A percentile compares a stretch with the other conserved stretches of the same genome.
Conservation (phyloP, 2,113 vertebrate species). For the Thamnaconus septentrionalis region DNA sequence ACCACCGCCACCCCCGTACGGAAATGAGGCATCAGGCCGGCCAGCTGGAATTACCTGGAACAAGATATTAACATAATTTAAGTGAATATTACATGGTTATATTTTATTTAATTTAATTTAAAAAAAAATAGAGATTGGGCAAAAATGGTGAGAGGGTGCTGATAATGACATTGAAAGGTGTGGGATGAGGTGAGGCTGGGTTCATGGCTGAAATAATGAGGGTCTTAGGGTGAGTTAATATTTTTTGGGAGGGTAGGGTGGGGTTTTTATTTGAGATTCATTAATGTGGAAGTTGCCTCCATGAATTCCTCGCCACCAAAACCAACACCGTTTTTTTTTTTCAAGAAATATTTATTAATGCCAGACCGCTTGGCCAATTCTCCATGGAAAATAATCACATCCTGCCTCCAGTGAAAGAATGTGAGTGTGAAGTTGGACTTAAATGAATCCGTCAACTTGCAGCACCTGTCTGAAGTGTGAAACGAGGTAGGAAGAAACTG, state of each 20-base stretch:
- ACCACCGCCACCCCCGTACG: background rate
- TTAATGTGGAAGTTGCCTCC: no score
- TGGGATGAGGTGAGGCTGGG: slow-evolving; percentile 51
- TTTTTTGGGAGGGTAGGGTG: slow-evolving; percentile 26
- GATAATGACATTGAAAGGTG: slow-evolving; percentile 46
- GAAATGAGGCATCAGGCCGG: slow-evolving; percentile 56
- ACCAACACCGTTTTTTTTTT: no score
- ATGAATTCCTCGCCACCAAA: no score
- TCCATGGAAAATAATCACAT: no score
- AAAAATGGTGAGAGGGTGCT: slow-evolving; percentile 9
- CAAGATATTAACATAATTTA: slow-evolving; percentile 59
- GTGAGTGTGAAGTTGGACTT: no score
- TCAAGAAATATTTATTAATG: no score
- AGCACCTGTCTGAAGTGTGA: no score
- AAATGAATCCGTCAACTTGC: no score
- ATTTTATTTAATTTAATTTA: slow-evolving; percentile 30
- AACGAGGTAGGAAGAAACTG: no score
- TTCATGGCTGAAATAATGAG: slow-evolving; percentile 62
- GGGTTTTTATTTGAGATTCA: slow-evolving; percentile 34
- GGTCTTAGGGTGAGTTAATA: slow-evolving; percentile 16
- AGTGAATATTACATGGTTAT: slow-evolving; percentile 58
- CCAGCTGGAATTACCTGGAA: slow-evolving; percentile 52
- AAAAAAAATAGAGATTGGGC: slow-evolving; percentile 39
- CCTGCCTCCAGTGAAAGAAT: no score
- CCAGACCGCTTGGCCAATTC: no score